These are phyloP conservation scores for Fundulus diaphanus DNA, from an alignment of 2,797 vertebrate genomes.

Conservation along the genomic window DNA sequence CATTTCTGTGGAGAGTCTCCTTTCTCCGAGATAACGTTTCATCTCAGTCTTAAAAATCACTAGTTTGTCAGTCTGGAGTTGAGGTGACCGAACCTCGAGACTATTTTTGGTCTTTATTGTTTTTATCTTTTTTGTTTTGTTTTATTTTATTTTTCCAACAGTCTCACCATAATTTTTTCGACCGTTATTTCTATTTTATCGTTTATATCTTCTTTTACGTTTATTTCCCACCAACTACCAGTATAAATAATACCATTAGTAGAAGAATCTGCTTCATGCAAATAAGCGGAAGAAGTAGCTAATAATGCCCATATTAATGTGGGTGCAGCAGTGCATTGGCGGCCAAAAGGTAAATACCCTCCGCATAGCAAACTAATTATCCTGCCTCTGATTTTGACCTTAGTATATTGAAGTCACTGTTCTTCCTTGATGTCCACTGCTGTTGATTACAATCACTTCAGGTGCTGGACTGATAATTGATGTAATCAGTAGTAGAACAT, in stretches of 20 bases:
- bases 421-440: conserved; percentile 35
- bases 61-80: too few species aligned
- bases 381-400: conserved; percentile 40
- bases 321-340: conserved; percentile 54
- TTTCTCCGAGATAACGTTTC: too few species aligned
- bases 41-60: too few species aligned
- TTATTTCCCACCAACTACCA: conserved; percentile 1
- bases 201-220: too few species aligned
- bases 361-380: conserved; percentile 57
- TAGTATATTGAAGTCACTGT: conserved; percentile 44
- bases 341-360: conserved; percentile 44
- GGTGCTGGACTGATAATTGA: conserved; percentile 20
- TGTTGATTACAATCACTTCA: conserved; percentile 32
- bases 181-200: too few species aligned
- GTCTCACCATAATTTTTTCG: too few species aligned
- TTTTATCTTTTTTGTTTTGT: too few species aligned
- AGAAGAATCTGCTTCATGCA: conserved; percentile 23
- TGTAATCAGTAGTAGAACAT: conserved; percentile 17
- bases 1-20: too few species aligned
- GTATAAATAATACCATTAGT: conserved; percentile 41
- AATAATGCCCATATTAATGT: conserved; percentile 40
- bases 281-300: conserved; percentile 37
- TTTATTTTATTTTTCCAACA: too few species aligned
- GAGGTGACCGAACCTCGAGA: too few species aligned
- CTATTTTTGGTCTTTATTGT: too few species aligned